Percentiles rank a stretch among this genome's conserved stretches.
Conservation (phyloP, 2,113 vertebrate genomes). For the Felis chaus region DNA sequence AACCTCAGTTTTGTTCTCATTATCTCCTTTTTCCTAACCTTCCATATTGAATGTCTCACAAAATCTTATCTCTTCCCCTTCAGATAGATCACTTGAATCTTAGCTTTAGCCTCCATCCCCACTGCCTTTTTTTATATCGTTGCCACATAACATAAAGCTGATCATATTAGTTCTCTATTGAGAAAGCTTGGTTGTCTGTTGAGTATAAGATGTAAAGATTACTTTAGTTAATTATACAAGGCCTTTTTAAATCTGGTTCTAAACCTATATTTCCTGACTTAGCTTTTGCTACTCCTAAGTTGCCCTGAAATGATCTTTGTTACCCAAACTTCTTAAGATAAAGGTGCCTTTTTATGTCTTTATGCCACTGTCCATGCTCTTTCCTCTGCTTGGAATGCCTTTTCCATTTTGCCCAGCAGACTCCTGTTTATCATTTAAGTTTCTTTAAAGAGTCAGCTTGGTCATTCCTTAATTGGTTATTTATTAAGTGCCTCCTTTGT, state of each 20-base stretch:
- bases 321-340: neutral
- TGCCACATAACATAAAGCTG: neutral
- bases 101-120: neutral
- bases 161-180: neutral
- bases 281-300: neutral
- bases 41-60: neutral
- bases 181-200: neutral
- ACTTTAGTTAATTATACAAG: neutral
- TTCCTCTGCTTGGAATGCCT: neutral
- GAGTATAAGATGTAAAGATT: neutral
- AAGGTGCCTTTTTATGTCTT: neutral
- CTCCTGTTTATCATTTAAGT: neutral
- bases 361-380: neutral
- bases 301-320: neutral
- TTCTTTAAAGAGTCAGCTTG: slow-evolving; percentile 32
- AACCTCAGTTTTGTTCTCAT: neutral
- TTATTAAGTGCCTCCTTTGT: slow-evolving; percentile 47
- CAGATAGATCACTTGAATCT: neutral
- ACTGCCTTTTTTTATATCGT: neutral
- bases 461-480: slow-evolving; percentile 42
- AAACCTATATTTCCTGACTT: neutral
- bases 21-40: neutral
- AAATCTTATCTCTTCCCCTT: neutral
- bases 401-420: slow-evolving; percentile 6
- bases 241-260: neutral